Evolutionary conservation across 2,113 vertebrate genomes (phyloP).

Genomic region (Pogona vitticeps): DNA sequence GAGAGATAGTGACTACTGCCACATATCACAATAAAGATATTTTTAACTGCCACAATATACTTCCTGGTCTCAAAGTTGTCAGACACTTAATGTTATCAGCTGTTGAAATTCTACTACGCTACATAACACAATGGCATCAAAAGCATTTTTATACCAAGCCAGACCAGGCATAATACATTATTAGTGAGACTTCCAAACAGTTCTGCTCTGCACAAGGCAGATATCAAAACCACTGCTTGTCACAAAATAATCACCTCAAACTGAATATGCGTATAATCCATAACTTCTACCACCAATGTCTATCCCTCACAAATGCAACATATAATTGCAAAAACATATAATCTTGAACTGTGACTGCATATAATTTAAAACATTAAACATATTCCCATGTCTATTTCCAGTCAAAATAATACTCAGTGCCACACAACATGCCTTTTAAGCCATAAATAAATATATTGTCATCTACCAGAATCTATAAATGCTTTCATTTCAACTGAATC

Average conservation of each 20-base stretch:
- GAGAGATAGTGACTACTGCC: slow-evolving; percentile 70
- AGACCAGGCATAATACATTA: neutral
- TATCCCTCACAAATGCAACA: neutral
- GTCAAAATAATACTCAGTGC: neutral
- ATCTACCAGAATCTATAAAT: neutral
- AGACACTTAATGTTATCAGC: slow-evolving; percentile 60
- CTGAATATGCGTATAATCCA: neutral
- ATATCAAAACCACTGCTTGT: neutral
- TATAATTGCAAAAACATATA: neutral
- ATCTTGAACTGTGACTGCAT: neutral
- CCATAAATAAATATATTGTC: neutral
- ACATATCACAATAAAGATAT: slow-evolving; percentile 67
- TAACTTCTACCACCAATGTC: neutral
- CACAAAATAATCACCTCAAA: neutral
- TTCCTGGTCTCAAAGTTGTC: slow-evolving; percentile 72
- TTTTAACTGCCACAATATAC: slow-evolving; percentile 68
- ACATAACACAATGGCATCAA: slow-evolving; percentile 49
- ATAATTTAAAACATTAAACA: neutral
- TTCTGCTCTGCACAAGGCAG: neutral
- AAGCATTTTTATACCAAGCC: slow-evolving; percentile 43
- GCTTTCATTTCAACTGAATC: neutral
- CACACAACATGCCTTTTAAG: neutral
- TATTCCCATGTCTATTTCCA: neutral
- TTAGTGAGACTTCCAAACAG: neutral
- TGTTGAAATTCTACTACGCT: slow-evolving; percentile 51